Evolutionary conservation across 2,797 vertebrate genomes (phyloP), one percentile per base, ranked within the genome.

Genomic region (Falco rusticolus): DNA sequence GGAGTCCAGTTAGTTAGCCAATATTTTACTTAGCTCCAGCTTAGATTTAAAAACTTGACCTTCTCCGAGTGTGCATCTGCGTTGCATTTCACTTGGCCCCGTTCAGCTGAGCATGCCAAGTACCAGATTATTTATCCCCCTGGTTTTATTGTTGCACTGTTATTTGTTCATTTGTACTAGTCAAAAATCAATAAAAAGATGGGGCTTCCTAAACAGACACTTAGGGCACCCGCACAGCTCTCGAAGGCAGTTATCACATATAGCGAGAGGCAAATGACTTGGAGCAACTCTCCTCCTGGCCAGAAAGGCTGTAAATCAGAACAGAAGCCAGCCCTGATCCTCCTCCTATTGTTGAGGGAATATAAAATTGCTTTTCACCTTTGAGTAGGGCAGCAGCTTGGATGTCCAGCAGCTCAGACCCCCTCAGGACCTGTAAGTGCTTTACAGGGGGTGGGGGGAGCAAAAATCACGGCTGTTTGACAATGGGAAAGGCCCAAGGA

Each of bases 21-120:
- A 87, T 88, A 96, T 97, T 97, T 97, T 95, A 94, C 93, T 97
- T 95, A 91, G 85, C 85, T 94, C 93, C 53, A 47, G 91, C 71
- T 94, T 75, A 94, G 95, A 96, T 97, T 97, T 96, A 89, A 97
- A 97, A 97, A 96, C 94, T 93, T 96, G 95, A 95, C 96, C 94
- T 96, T 97, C 96, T 94, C 75, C 0, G 1, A 68, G 84, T 2
- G 0, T 1, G 1, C 2, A 11, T 2, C 87, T 16, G 65, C 4
- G 0, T 7, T 84, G 50, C 70, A 57, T 91, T 97, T 94, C 89
- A 47, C 84, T 65, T 10, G 2, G 76, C 41, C n/a, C 18, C 5
- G 0, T 11, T 3, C 48, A 28, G 59, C 47, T 33, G 41, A n/a
- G 6, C 2, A 20, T 64, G 85, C 56, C 72, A 83, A 92, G 61